A percentile compares a stretch with the other conserved stretches of the same genome.
These are phyloP conservation scores for Eupithecia inturbata DNA, from an alignment of 2,888 invertebrate species.

Conservation along the genomic window DNA sequence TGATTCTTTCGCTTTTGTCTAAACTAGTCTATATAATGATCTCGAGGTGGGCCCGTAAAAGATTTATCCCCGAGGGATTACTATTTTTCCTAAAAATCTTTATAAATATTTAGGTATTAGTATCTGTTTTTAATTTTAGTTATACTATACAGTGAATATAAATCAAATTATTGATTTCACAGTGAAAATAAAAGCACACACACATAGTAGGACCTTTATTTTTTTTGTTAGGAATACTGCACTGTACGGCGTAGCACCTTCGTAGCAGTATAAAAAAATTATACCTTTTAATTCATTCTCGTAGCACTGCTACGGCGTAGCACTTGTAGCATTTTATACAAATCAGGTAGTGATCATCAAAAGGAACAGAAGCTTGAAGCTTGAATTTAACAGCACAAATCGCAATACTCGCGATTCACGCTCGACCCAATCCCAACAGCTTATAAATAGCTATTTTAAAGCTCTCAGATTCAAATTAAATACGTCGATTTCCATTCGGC, in stretches of 20 bases:
- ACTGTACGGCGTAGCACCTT: neutral
- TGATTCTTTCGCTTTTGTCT: no score
- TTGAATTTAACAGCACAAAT: neutral
- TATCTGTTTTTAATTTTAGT: no score
- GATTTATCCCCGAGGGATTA: no score
- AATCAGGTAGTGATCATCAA: neutral
- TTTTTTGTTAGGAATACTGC: neutral
- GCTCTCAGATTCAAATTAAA: constrained; percentile 27
- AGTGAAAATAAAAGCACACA: neutral
- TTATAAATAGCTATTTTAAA: constrained; percentile 12
- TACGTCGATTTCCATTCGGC: constrained; percentile 19
- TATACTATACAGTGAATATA: neutral
- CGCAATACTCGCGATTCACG: constrained; percentile 1
- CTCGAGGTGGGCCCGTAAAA: no score
- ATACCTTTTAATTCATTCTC: neutral
- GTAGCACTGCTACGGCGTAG: constrained; percentile 8
- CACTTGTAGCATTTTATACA: constrained; percentile 3
- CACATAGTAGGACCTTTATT: neutral
- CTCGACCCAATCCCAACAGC: constrained; percentile 11
- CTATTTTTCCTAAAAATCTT: no score
- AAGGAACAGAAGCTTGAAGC: neutral
- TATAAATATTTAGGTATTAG: no score
- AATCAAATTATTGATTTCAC: neutral
- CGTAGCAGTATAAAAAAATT: neutral
- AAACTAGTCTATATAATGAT: no score